Conservation (phyloP, 2,113 vertebrate genomes). For the Galemys pyrenaicus region DNA sequence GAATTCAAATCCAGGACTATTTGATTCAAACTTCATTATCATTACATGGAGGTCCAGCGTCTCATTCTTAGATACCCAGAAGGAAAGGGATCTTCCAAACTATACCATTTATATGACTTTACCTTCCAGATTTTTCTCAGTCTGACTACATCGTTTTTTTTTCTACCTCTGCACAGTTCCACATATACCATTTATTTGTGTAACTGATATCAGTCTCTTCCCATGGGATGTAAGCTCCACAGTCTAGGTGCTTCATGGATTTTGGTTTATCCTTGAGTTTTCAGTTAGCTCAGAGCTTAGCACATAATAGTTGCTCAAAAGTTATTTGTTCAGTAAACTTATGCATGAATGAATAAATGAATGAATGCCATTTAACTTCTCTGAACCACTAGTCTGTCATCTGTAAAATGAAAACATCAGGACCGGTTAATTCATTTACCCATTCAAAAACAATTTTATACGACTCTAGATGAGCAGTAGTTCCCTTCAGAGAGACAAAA, state of each 20-base stretch:
- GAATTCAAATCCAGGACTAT: neutral
- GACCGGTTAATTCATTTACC: neutral
- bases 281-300: neutral
- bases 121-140: neutral
- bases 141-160: neutral
- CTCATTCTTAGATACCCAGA: neutral
- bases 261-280: constrained; percentile 1
- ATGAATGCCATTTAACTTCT: neutral
- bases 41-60: neutral
- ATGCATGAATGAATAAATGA: neutral
- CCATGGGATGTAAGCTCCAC: neutral
- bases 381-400: neutral
- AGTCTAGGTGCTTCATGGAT: neutral
- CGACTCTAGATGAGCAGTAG: neutral
- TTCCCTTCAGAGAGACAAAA: constrained; percentile 23
- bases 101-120: neutral
- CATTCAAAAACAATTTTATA: constrained; percentile 14
- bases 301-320: neutral
- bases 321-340: neutral
- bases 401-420: neutral
- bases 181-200: neutral
- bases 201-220: neutral
- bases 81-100: neutral
- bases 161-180: neutral
- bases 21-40: neutral